Percentiles rank a stretch among this genome's conserved stretches.
Conservation (phyloP, 2,888 invertebrate genomes). For the Lydus trimaculatus region DNA sequence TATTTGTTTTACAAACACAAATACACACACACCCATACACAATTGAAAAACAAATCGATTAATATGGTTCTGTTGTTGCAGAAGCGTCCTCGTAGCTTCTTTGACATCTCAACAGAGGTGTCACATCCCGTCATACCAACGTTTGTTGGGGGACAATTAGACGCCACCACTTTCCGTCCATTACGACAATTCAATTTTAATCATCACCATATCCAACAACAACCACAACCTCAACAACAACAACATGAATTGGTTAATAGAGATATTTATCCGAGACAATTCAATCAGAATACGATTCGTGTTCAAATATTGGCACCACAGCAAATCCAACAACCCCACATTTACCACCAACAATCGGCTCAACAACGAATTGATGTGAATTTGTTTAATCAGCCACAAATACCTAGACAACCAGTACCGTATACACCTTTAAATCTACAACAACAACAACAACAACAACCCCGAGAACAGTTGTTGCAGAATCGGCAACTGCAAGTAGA, state of each 20-base stretch:
- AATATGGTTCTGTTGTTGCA: slow-evolving; percentile 51
- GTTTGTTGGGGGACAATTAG: slow-evolving; percentile 56
- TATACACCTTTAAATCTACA: slow-evolving; percentile 45
- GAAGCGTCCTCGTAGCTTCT: slow-evolving; percentile 56
- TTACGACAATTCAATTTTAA: slow-evolving; percentile 38
- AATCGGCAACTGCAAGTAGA: slow-evolving; percentile 44
- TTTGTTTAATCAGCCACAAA: slow-evolving; percentile 22
- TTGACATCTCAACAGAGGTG: slow-evolving; percentile 44
- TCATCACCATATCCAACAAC: slow-evolving; percentile 31
- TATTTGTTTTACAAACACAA: too few species aligned
- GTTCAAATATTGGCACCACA: slow-evolving; percentile 40
- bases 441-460: slow-evolving; percentile 43
- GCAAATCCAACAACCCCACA: slow-evolving; percentile 26
- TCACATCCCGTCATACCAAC: slow-evolving; percentile 47
- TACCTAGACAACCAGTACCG: slow-evolving; percentile 40
- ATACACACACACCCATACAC: too few species aligned
- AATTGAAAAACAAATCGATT: slow-evolving; percentile 7
- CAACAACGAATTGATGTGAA: slow-evolving; percentile 28
- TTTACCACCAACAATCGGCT: slow-evolving; percentile 20
- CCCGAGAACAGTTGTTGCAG: slow-evolving; percentile 45
- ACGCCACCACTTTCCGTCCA: slow-evolving; percentile 61
- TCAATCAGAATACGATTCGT: slow-evolving; percentile 39
- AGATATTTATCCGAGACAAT: slow-evolving; percentile 41
- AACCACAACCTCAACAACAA: slow-evolving; percentile 1
- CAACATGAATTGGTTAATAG: slow-evolving; percentile 41